A percentile compares a stretch with the other conserved stretches of the same genome.
These are phyloP conservation scores for Coenobita brevimanus DNA, from an alignment of 1,140 invertebrate species.

Conservation along the genomic window DNA sequence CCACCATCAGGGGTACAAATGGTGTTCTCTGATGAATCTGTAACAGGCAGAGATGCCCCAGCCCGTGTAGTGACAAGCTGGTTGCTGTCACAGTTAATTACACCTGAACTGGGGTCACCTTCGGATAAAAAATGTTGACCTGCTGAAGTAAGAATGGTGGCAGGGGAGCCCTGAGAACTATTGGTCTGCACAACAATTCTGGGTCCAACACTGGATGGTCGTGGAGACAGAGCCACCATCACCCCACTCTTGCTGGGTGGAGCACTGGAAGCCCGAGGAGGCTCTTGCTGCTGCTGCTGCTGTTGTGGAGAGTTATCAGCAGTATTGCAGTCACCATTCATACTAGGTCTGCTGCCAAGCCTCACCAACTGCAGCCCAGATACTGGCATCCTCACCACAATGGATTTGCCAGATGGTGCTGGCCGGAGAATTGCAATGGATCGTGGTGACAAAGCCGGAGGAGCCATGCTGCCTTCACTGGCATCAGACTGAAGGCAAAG, in stretches of 20 bases:
- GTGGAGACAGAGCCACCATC: constrained; percentile 61
- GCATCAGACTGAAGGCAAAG: constrained; percentile 8
- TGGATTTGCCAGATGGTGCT: constrained; percentile 34
- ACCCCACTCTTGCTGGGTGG: constrained; percentile 62
- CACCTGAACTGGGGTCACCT: constrained; percentile 69
- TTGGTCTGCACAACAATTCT: constrained; percentile 60
- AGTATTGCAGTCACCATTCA: constrained; percentile 33
- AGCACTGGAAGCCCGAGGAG: constrained; percentile 62
- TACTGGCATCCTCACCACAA: constrained; percentile 54
- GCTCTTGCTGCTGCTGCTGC: constrained; percentile 37
- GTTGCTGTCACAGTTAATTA: constrained; percentile 55
- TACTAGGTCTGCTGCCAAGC: constrained; percentile 15
- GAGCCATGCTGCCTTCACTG: constrained; percentile 50
- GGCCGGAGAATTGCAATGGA: constrained; percentile 60
- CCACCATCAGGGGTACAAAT: neutral
- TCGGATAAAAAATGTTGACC: constrained; percentile 69
- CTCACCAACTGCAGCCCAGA: constrained; percentile 51
- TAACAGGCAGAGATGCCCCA: constrained; percentile 52
- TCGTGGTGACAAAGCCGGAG: constrained; percentile 32
- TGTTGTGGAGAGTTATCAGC: neutral
- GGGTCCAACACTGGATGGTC: constrained; percentile 67
- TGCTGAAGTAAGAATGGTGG: constrained; percentile 42
- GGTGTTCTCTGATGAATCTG: constrained; percentile 32
- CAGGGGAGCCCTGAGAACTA: constrained; percentile 44
- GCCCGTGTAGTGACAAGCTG: constrained; percentile 60